These are phyloP conservation scores for Lamproptera curius DNA, from an alignment of 2,888 invertebrate genomes.

Conservation along the genomic window DNA sequence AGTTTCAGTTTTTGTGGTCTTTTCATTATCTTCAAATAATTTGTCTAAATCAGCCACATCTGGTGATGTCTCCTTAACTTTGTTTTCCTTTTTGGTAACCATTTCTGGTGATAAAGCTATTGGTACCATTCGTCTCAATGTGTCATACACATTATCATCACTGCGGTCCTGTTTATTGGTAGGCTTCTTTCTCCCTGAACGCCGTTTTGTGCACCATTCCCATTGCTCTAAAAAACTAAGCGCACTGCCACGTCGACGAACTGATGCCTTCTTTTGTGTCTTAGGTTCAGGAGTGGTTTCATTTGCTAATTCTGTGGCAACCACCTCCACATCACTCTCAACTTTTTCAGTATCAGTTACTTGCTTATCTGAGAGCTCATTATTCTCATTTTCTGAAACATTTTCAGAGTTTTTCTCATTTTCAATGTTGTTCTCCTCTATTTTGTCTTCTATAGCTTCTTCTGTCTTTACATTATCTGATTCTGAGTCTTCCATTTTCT, in stretches of 20 bases:
- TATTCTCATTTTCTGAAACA: slow-evolving; percentile 56
- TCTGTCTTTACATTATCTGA: slow-evolving; percentile 16
- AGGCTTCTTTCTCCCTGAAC: slow-evolving; percentile 70
- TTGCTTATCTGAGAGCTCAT: slow-evolving; percentile 61
- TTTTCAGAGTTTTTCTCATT: slow-evolving; percentile 49
- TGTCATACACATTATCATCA: slow-evolving; percentile 83
- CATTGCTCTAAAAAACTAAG: slow-evolving; percentile 85
- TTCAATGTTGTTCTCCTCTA: slow-evolving; percentile 37
- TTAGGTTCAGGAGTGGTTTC: slow-evolving; percentile 53
- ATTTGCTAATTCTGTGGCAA: slow-evolving; percentile 35
- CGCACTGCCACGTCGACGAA: slow-evolving; percentile 84
- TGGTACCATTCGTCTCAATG: slow-evolving; percentile 82
- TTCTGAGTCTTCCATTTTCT: slow-evolving; percentile 39
- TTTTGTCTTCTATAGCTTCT: slow-evolving; percentile 43
- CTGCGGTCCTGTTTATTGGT: slow-evolving; percentile 75
- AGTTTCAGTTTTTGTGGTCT: slow-evolving; percentile 35
- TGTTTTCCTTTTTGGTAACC: slow-evolving; percentile 57
- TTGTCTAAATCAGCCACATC: slow-evolving; percentile 81
- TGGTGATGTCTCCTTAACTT: slow-evolving; percentile 76
- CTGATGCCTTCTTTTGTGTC: slow-evolving; percentile 66
- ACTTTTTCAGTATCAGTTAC: slow-evolving; percentile 52
- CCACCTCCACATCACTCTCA: slow-evolving; percentile 41
- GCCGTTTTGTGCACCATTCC: slow-evolving; percentile 85
- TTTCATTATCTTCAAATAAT: slow-evolving; percentile 74
- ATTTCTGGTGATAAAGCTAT: slow-evolving; percentile 70